Conservation (phyloP, 2,888 invertebrate species). For the Rhingia rostrata region DNA sequence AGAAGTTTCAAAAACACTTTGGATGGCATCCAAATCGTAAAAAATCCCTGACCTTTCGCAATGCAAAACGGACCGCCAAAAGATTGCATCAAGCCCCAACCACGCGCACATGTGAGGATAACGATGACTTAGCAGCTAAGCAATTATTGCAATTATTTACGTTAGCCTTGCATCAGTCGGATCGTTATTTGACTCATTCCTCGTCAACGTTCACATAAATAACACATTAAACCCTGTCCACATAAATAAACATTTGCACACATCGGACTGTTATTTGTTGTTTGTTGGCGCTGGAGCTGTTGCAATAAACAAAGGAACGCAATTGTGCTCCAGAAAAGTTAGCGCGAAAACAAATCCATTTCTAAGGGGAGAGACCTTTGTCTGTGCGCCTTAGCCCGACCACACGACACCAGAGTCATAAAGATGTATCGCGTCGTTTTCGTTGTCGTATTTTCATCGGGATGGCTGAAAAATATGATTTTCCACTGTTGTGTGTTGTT, state of each 20-base stretch:
- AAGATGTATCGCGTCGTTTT: not conserved
- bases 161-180: conserved; percentile 27
- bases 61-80: not conserved
- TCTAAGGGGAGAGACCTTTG: conserved; percentile 26
- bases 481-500: conserved; percentile 10
- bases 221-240: conserved; percentile 37
- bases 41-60: conserved; percentile 34
- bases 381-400: conserved; percentile 2
- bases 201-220: conserved; percentile 16
- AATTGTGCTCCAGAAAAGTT: conserved; percentile 50
- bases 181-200: conserved; percentile 20
- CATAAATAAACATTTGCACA: not conserved
- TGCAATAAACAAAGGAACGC: conserved; percentile 33
- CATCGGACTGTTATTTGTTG: conserved; percentile 8
- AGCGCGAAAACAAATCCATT: conserved; percentile 24
- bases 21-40: not conserved
- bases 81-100: not conserved
- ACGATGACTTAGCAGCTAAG: conserved; percentile 5
- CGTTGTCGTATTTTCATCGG: not conserved
- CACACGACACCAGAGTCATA: conserved; percentile 6
- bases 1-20: not conserved
- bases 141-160: conserved; percentile 41
- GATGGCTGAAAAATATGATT: conserved; percentile 20
- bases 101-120: not conserved
- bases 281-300: not conserved